Percentiles rank a stretch among this genome's conserved stretches.
These are phyloP conservation scores for Pangasius sanitwongsei DNA, from an alignment of 2,797 vertebrate species.

Conservation along the genomic window DNA sequence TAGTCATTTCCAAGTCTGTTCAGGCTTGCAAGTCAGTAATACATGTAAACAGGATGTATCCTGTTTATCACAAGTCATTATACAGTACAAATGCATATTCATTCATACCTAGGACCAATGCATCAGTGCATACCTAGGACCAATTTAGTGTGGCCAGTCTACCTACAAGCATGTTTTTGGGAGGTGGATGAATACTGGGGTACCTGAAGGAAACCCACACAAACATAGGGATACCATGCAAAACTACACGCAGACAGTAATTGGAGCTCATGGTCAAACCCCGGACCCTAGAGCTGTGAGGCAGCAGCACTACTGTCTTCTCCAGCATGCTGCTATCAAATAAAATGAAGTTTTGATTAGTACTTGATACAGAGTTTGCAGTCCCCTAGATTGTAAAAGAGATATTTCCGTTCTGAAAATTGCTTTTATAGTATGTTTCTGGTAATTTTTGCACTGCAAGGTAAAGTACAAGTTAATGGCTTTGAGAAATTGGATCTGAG, in stretches of 20 bases:
- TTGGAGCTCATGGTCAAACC: background rate
- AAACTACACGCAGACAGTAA: too few relatives aligned
- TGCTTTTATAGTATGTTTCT: background rate
- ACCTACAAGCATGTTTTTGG: background rate
- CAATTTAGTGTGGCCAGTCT: background rate
- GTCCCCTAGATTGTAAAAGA: background rate
- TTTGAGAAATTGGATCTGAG: background rate
- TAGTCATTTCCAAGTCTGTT: background rate
- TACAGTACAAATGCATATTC: background rate
- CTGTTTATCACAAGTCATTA: background rate
- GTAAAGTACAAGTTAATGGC: background rate
- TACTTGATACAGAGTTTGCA: background rate
- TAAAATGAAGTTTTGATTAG: background rate
- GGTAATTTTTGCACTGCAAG: background rate
- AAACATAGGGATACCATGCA: background rate
- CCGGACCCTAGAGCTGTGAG: background rate
- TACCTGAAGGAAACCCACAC: background rate
- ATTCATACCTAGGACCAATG: background rate
- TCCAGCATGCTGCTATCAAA: background rate
- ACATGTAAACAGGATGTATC: too few relatives aligned
- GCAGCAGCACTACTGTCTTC: background rate
- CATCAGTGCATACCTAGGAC: background rate
- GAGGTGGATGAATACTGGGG: background rate
- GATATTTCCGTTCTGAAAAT: background rate
- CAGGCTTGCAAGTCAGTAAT: background rate